Evolutionary conservation across 2,888 invertebrate genomes (phyloP).

Genomic region (Thera obeliscata): DNA sequence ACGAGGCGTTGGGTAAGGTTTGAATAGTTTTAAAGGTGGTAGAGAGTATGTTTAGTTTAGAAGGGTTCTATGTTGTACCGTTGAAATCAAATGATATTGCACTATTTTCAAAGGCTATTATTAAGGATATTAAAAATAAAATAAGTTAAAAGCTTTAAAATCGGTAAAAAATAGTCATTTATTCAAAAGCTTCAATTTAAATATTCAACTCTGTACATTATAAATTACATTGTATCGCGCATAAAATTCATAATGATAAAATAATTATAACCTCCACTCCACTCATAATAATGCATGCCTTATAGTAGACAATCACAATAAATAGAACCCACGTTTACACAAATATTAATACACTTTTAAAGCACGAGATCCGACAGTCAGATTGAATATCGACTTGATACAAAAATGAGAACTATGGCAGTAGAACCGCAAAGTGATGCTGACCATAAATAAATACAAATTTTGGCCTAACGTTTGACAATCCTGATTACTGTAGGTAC

Average conservation of each 20-base stretch:
- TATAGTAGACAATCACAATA: slow-evolving; percentile 38
- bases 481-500: too few species aligned
- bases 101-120: not conserved
- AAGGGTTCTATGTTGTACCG: not conserved
- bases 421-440: too few species aligned
- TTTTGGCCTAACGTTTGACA: too few species aligned
- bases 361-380: too few species aligned
- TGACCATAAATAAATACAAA: too few species aligned
- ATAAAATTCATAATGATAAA: slow-evolving; percentile 41
- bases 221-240: slow-evolving; percentile 40
- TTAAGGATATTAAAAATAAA: not conserved
- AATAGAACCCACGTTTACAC: slow-evolving; percentile 31
- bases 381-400: too few species aligned
- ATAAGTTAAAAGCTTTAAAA: not conserved
- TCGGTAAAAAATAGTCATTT: slow-evolving; percentile 51
- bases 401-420: too few species aligned
- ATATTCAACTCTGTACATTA: slow-evolving; percentile 61
- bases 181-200: slow-evolving; percentile 57
- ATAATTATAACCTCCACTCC: slow-evolving; percentile 33
- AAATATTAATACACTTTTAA: not conserved
- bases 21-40: not conserved
- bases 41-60: not conserved
- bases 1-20: not conserved
- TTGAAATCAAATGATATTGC: not conserved
- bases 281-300: slow-evolving; percentile 30